A percentile compares a stretch with the other conserved stretches of the same genome.
phyloP scores from a whole-genome alignment of 2,113 vertebrate genomes.

The Cyprinodon variegatus region DNA sequence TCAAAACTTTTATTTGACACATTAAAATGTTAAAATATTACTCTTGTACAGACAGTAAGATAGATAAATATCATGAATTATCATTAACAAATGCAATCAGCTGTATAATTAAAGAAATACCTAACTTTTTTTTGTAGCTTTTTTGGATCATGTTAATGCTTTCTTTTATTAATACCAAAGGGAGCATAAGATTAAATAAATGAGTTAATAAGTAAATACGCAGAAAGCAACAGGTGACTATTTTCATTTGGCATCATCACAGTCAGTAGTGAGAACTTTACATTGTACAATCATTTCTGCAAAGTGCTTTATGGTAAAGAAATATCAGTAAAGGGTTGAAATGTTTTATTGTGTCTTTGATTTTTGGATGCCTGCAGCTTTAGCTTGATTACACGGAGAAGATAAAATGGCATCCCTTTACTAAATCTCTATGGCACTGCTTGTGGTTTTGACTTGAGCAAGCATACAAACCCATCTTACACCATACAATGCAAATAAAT shows the following conservation, averaged over 20 bases:
- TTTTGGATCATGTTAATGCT: conserved; percentile 21
- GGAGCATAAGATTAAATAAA: conserved; percentile 56
- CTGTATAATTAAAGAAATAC: conserved; percentile 52
- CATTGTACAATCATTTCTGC: conserved; percentile 76
- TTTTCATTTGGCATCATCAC: conserved; percentile 77
- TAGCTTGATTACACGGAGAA: conserved; percentile 11
- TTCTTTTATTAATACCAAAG: conserved; percentile 41
- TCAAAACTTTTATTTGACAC: conserved; percentile 73
- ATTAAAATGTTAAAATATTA: conserved; percentile 73
- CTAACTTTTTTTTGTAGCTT: conserved; percentile 31
- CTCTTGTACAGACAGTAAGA: conserved; percentile 64
- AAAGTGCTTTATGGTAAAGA: conserved; percentile 73
- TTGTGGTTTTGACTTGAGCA: conserved; percentile 33
- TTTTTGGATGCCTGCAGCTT: conserved; percentile 30
- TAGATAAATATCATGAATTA: conserved; percentile 71
- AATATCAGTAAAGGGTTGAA: conserved; percentile 42
- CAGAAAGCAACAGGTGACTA: conserved; percentile 59
- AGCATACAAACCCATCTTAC: conserved; percentile 52
- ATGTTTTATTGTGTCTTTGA: not conserved
- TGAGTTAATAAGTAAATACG: conserved; percentile 60
- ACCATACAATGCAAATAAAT: conserved; percentile 59
- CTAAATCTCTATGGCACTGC: conserved; percentile 72
- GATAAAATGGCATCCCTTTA: conserved; percentile 37
- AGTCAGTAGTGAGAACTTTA: conserved; percentile 63
- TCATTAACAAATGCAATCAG: conserved; percentile 65